These are phyloP conservation scores for Calidris pygmaea DNA, from an alignment of 2,113 vertebrate species.

Conservation along the genomic window DNA sequence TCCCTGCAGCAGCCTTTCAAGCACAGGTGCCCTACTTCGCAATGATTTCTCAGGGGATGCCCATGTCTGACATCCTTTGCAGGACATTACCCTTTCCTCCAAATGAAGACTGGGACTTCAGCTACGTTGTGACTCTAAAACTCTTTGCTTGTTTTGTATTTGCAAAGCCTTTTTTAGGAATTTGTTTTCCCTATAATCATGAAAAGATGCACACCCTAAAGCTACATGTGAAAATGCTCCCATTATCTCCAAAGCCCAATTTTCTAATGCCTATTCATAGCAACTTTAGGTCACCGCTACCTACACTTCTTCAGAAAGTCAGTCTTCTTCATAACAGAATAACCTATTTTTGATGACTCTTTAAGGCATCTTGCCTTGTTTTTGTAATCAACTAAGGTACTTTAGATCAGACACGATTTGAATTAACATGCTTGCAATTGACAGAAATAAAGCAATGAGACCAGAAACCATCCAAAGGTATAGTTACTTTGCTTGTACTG, in stretches of 20 bases:
- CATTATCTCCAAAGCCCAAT: background rate
- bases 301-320: constrained; percentile 49
- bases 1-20: background rate
- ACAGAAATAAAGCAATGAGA: constrained; percentile 38
- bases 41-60: background rate
- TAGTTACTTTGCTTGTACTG: background rate
- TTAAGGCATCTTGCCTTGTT: constrained; percentile 46
- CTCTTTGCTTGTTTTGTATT: background rate
- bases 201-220: background rate
- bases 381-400: constrained; percentile 26
- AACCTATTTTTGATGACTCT: constrained; percentile 35
- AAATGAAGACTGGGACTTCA: background rate
- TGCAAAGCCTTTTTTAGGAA: background rate
- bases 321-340: constrained; percentile 24
- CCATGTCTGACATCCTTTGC: background rate
- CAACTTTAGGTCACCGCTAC: constrained; percentile 27
- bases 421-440: background rate
- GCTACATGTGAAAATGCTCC: background rate
- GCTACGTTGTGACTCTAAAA: background rate
- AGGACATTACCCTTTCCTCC: background rate
- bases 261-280: constrained; percentile 37
- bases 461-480: background rate
- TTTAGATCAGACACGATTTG: constrained; percentile 5
- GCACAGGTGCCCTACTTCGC: background rate
- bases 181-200: constrained; percentile 16